Conservation (phyloP, 2,888 invertebrate species). For the Hypselothyrea guttata region DNA sequence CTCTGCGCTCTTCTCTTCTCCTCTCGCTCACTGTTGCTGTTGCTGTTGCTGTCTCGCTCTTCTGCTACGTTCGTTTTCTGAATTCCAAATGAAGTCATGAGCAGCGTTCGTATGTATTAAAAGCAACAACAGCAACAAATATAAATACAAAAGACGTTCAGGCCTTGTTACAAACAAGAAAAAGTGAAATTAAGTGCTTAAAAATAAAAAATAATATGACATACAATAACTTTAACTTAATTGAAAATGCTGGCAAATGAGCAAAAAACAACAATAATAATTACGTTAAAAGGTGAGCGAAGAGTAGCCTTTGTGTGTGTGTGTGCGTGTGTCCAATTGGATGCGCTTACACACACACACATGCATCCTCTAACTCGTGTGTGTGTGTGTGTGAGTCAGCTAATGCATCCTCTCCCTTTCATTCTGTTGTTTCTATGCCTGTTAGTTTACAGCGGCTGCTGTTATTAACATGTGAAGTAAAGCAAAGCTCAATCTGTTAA, state of each 20-base stretch:
- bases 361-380: background rate
- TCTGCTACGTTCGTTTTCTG: conserved; percentile 68
- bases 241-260: conserved; percentile 75
- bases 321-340: conserved; percentile 1
- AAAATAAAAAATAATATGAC: conserved; percentile 65
- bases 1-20: conserved; percentile 58
- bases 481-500: too few relatives aligned
- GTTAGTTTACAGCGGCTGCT: conserved; percentile 12
- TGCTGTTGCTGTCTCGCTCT: conserved; percentile 15
- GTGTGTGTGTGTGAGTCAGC: conserved; percentile 3
- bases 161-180: conserved; percentile 65
- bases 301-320: conserved; percentile 1
- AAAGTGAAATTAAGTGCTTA: conserved; percentile 76
- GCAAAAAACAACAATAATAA: conserved; percentile 65
- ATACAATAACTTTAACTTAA: conserved; percentile 71
- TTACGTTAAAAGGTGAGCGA: conserved; percentile 66
- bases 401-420: conserved; percentile 8
- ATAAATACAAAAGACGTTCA: conserved; percentile 62
- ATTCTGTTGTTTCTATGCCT: conserved; percentile 3
- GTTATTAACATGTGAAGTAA: too few relatives aligned
- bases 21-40: conserved; percentile 16
- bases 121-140: conserved; percentile 32
- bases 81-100: conserved; percentile 79
- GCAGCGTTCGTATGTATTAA: conserved; percentile 62
- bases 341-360: background rate